A percentile compares a stretch with the other conserved stretches of the same genome.
These are phyloP conservation scores for Dryobotodes eremita DNA, from an alignment of 2,888 invertebrate species.

Conservation along the genomic window DNA sequence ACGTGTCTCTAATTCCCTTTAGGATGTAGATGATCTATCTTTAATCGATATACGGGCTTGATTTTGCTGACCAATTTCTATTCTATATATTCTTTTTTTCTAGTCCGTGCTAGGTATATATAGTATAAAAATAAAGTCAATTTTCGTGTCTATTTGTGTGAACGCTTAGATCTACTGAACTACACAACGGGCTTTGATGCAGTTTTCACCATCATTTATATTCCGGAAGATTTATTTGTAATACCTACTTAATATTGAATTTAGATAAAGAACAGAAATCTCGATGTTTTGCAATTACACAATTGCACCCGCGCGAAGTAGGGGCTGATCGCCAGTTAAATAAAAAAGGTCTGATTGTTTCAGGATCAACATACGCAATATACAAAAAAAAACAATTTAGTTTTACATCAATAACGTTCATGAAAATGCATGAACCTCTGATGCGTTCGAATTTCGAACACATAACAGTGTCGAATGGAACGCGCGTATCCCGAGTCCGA, in stretches of 20 bases:
- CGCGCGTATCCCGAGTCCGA: conserved; percentile 69
- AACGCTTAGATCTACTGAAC: background rate
- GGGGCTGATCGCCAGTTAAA: background rate
- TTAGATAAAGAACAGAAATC: background rate
- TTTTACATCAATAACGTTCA: conserved; percentile 65
- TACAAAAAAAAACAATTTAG: conserved; percentile 58
- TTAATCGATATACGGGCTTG: background rate
- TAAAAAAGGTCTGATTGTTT: conserved; percentile 20
- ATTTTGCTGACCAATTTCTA: background rate
- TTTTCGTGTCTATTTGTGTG: background rate
- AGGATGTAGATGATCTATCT: background rate
- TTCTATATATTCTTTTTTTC: too few species aligned
- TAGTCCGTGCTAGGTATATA: too few species aligned
- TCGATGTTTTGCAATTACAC: background rate
- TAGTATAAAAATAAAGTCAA: background rate
- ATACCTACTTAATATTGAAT: background rate
- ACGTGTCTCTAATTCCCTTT: conserved; percentile 17
- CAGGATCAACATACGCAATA: conserved; percentile 25
- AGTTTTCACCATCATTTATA: background rate
- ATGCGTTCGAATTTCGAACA: conserved; percentile 65
- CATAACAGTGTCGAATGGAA: conserved; percentile 68
- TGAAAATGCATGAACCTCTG: conserved; percentile 73
- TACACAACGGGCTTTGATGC: background rate
- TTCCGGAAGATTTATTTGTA: background rate
- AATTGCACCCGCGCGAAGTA: background rate